Conservation (phyloP, 2,113 vertebrate species). For the Montifringilla adamsi region DNA sequence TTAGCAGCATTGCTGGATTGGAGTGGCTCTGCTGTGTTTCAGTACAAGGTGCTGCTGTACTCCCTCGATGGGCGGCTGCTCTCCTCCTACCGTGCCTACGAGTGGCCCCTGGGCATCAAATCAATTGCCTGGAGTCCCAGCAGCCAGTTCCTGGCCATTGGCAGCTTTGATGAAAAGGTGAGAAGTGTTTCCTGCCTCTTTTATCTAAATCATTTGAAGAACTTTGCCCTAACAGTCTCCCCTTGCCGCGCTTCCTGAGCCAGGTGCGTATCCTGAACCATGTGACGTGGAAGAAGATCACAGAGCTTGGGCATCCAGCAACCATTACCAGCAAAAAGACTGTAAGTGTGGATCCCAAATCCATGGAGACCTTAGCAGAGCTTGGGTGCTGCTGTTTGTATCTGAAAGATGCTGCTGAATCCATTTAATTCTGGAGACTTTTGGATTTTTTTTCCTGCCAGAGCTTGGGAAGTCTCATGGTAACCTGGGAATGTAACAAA, state of each 20-base stretch:
- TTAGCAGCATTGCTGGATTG: not conserved
- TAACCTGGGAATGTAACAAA: not conserved
- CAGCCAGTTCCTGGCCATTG: constrained; percentile 93
- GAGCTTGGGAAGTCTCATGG: not conserved
- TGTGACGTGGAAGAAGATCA: constrained; percentile 91
- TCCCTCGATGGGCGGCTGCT: constrained; percentile 92
- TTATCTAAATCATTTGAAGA: not conserved
- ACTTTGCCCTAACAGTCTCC: not conserved
- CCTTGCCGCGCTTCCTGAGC: not conserved
- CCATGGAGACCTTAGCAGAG: not conserved
- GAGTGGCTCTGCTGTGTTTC: not conserved
- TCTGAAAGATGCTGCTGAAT: not conserved
- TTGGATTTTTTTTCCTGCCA: not conserved
- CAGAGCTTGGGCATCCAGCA: constrained; percentile 84
- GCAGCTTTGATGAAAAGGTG: constrained; percentile 96
- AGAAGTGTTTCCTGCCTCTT: not conserved
- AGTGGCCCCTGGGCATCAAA: constrained; percentile 93
- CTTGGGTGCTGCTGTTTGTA: not conserved
- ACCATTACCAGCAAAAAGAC: constrained; percentile 75
- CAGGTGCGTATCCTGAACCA: constrained; percentile 95
- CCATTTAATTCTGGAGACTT: not conserved
- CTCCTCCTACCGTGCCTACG: constrained; percentile 84
- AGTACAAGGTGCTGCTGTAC: constrained; percentile 94
- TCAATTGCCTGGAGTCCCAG: constrained; percentile 90
- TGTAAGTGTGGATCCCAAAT: constrained; percentile 69